Conservation (phyloP, 2,797 vertebrate species). For the Borostomias antarcticus region DNA sequence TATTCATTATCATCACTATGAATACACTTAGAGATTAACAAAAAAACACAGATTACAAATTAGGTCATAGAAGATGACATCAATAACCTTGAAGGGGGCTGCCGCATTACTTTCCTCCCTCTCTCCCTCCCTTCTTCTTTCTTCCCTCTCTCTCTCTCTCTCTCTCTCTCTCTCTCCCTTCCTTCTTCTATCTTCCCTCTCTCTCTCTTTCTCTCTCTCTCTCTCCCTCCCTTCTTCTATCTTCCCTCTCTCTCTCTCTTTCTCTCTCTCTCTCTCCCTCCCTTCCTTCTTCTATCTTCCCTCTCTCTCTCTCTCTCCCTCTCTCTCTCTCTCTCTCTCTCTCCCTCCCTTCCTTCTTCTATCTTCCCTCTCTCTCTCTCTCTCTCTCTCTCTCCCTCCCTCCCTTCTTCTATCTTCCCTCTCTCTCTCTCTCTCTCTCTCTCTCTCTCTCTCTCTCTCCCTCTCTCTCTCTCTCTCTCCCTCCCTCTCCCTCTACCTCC, state of each 20-base stretch:
- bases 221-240: neutral
- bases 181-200: neutral
- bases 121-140: too few species aligned
- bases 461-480: too few species aligned
- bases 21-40: slow-evolving; percentile 40
- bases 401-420: too few species aligned
- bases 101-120: slow-evolving; percentile 32
- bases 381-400: too few species aligned
- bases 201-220: neutral
- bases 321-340: too few species aligned
- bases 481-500: too few species aligned
- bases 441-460: too few species aligned
- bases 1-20: slow-evolving; percentile 56
- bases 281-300: neutral
- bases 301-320: too few species aligned
- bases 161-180: neutral
- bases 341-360: too few species aligned
- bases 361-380: too few species aligned
- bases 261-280: neutral
- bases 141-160: neutral
- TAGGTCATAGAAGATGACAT: slow-evolving; percentile 60
- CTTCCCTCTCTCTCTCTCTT: neutral
- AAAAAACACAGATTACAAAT: slow-evolving; percentile 59
- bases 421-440: too few species aligned
- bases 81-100: slow-evolving; percentile 59